phyloP scores from a whole-genome alignment of 2,113 vertebrate species.

The Myanophis thanlyinensis region DNA sequence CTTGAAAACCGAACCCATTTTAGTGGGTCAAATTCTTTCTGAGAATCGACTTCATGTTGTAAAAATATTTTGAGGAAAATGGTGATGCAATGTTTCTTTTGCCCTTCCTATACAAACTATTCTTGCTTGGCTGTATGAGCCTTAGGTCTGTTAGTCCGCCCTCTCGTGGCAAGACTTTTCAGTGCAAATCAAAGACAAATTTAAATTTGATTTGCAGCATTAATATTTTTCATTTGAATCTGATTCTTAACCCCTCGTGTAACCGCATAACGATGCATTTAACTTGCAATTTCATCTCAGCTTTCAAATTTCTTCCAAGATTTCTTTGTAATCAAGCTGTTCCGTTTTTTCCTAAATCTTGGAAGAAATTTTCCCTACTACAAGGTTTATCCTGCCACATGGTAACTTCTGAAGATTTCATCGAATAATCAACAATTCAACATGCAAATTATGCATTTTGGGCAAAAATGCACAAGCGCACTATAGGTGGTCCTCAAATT shows the following conservation, averaged over 20 bases:
- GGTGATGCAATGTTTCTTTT: slow-evolving; percentile 44
- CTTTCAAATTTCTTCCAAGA: neutral
- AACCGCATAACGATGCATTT: neutral
- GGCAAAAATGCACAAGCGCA: neutral
- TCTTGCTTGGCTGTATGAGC: slow-evolving; percentile 39
- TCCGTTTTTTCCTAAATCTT: neutral
- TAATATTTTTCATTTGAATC: neutral
- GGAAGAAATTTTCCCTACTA: too few species aligned
- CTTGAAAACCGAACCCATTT: slow-evolving; percentile 41
- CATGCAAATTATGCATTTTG: neutral
- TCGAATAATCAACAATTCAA: neutral
- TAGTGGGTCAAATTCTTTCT: slow-evolving; percentile 47
- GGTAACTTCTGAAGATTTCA: neutral
- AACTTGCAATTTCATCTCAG: neutral
- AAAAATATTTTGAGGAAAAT: slow-evolving; percentile 30
- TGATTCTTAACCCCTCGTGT: neutral
- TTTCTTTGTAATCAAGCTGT: neutral
- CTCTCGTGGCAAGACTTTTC: slow-evolving; percentile 74
- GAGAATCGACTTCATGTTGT: slow-evolving; percentile 14
- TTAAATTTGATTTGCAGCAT: neutral
- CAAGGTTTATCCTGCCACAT: neutral
- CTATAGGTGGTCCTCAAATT: neutral
- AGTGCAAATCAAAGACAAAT: slow-evolving; percentile 42
- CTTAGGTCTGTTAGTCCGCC: slow-evolving; percentile 69
- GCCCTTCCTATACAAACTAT: slow-evolving; percentile 14